Evolutionary conservation across 2,113 vertebrate species (phyloP), one percentile per base, ranked within the genome.

Genomic region (Pipra filicauda): DNA sequence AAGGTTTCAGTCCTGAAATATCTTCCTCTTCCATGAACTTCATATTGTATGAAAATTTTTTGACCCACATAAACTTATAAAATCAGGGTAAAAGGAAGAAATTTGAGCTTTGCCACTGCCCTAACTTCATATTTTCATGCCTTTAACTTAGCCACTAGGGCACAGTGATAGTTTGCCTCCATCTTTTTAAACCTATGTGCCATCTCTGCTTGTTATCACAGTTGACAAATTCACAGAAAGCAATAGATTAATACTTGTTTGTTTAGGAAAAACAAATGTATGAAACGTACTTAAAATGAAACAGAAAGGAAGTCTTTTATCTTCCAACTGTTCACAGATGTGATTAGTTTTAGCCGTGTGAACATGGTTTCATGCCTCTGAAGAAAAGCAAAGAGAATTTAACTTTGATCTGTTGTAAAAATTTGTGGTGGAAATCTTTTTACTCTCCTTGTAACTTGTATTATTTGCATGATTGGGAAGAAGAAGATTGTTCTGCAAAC

Each of bases 371-470:
- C 5, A 2, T 24, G 49, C 31, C 5, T 62, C 27, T 71, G 51
- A 35, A 41, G 35, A 59, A 51, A 77, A 67, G 12, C 2, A 46
- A 31, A 33, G 15, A 1, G 4, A 55, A 39, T 59, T 78, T 41
- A 28, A 7, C 23, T 76, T 79, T 54, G 22, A 54, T 41, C 3
- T 52, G 7, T 46, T 62, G 12, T 37, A 41, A 46, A 12, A 62
- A 19, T 15, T 43, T 54, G 5, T 61, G 35, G 15, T 80, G 35
- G 49, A 67, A 85, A 83, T 66, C 27, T 39, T 80, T 43, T 64
- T 75, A 5, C 8, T 76, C 8, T 66, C 5, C 2, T 6, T 64
- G 20, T 1, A 2, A 4, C 15, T 57, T 65, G 1, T 51, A 15
- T 69, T 79, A 22, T 44, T 72, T 2, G 0, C 24, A 52, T 30